A percentile compares a stretch with the other conserved stretches of the same genome.
phyloP scores from a whole-genome alignment of 1,140 invertebrate species.

The Thrips palmi region DNA sequence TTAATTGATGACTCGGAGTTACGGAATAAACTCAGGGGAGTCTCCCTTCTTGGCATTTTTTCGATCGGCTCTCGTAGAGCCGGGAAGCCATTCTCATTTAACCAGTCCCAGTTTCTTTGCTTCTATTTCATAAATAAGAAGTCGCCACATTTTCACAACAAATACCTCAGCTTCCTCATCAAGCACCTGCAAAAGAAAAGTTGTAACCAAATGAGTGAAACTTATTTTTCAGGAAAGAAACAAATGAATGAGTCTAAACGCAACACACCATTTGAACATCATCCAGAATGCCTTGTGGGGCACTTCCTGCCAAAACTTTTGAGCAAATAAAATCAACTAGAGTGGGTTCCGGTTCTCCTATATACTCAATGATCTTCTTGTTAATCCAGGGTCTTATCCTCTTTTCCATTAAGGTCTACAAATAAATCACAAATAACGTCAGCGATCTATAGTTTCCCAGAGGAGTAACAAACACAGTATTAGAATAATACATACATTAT shows the following conservation, averaged over 20 bases:
- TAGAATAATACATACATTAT: constrained; percentile 35
- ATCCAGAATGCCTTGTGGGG: constrained; percentile 84
- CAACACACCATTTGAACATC: constrained; percentile 91
- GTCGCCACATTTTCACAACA: constrained; percentile 98
- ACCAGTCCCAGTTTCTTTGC: constrained; percentile 81
- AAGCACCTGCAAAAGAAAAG: constrained; percentile 57
- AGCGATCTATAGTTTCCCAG: not conserved
- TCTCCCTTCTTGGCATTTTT: too few species aligned
- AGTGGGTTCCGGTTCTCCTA: constrained; percentile 97
- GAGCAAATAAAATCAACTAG: constrained; percentile 97
- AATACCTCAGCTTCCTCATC: constrained; percentile 99
- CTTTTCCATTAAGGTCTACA: constrained; percentile 64
- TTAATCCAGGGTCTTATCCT: constrained; percentile 98
- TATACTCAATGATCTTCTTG: constrained; percentile 99
- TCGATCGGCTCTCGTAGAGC: too few species aligned
- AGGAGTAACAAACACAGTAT: constrained; percentile 7
- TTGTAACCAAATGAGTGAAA: too few species aligned
- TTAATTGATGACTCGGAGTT: too few species aligned
- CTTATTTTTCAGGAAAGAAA: constrained; percentile 6
- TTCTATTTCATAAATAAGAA: constrained; percentile 98
- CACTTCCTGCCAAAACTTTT: constrained; percentile 83
- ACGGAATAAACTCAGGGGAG: too few species aligned
- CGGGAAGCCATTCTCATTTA: too few species aligned
- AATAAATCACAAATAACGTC: constrained; percentile 6
- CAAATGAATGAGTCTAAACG: constrained; percentile 1